Percentiles rank a stretch among this genome's conserved stretches.
These are phyloP conservation scores for Clarias pachynema DNA, from an alignment of 2,797 vertebrate species.

Conservation along the genomic window DNA sequence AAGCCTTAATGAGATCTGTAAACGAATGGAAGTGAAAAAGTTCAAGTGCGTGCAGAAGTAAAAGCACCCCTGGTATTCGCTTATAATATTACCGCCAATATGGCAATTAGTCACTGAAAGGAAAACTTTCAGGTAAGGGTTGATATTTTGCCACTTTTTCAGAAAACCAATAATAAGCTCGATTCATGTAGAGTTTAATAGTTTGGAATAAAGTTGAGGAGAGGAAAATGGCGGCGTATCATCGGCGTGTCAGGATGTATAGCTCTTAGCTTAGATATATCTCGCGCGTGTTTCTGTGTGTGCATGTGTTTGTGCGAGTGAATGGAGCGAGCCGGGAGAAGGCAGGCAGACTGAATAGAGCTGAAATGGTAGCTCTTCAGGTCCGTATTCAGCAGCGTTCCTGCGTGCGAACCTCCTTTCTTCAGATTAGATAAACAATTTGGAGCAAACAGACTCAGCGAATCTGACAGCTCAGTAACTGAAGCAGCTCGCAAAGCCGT, in stretches of 20 bases:
- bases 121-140: neutral
- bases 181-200: neutral
- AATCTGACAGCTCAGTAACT: slow-evolving; percentile 57
- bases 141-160: neutral
- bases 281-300: neutral
- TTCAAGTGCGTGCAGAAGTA: neutral
- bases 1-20: neutral
- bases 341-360: slow-evolving; percentile 11
- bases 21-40: neutral
- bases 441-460: slow-evolving; percentile 45
- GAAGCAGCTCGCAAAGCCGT: slow-evolving; percentile 41
- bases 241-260: neutral
- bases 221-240: neutral
- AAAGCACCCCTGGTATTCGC: neutral
- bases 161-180: neutral
- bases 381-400: slow-evolving; percentile 25
- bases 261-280: neutral
- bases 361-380: slow-evolving; percentile 15
- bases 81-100: neutral
- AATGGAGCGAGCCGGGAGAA: neutral
- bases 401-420: slow-evolving; percentile 7
- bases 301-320: neutral
- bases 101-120: neutral
- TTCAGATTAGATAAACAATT: slow-evolving; percentile 55
- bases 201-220: neutral